Conservation (phyloP, 2,113 vertebrate species). For the Charadrius vociferus region DNA sequence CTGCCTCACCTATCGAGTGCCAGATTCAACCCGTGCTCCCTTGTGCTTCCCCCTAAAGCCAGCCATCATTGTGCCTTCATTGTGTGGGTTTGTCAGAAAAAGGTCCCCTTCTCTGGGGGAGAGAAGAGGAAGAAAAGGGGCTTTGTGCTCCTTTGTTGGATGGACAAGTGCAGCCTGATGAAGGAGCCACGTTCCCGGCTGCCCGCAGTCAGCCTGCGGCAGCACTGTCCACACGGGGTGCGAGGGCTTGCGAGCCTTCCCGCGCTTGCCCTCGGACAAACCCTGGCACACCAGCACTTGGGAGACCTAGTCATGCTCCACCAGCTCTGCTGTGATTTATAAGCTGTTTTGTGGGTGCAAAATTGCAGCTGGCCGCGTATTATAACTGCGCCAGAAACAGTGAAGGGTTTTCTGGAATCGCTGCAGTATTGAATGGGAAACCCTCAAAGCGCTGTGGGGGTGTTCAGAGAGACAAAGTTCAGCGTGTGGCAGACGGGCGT, state of each 20-base stretch:
- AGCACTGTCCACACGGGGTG: not conserved
- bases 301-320: not conserved
- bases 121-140: not conserved
- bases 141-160: not conserved
- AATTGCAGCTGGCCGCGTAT: not conserved
- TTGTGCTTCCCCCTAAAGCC: not conserved
- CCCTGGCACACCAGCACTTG: not conserved
- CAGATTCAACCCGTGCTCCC: accelerated
- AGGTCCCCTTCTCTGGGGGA: not conserved
- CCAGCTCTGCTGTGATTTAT: not conserved
- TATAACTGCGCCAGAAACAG: accelerated
- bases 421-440: not conserved
- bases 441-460: not conserved
- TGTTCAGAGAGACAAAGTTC: not conserved
- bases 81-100: not conserved
- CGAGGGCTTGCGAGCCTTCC: not conserved
- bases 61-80: not conserved
- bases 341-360: not conserved
- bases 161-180: not conserved
- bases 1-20: not conserved
- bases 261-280: not conserved
- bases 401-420: not conserved
- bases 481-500: not conserved
- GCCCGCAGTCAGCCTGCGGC: not conserved
- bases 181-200: accelerated